A percentile compares a stretch with the other conserved stretches of the same genome.
These are phyloP conservation scores for Suricata suricatta DNA, from an alignment of 2,113 vertebrate genomes.

Conservation along the genomic window DNA sequence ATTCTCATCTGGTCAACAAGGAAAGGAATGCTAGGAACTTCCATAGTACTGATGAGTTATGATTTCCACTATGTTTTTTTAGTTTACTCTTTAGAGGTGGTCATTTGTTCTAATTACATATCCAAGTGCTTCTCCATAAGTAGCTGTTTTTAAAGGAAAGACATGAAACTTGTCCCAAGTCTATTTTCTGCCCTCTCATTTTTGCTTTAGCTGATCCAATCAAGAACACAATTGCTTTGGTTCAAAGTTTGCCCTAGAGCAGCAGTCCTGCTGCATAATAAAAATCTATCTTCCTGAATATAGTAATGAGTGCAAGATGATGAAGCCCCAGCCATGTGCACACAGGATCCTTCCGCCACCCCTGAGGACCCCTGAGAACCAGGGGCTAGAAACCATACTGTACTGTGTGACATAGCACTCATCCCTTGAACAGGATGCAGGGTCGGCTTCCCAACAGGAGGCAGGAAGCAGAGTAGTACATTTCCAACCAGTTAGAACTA, in stretches of 20 bases:
- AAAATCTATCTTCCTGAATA: slow-evolving; percentile 29
- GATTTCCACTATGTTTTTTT: not conserved
- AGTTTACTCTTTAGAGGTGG: not conserved
- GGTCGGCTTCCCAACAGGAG: not conserved
- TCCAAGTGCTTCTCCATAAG: not conserved
- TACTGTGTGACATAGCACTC: not conserved
- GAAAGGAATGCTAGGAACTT: not conserved
- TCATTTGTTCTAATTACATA: not conserved
- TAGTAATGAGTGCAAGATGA: slow-evolving; percentile 30
- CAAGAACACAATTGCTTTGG: slow-evolving; percentile 37
- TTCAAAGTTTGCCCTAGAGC: slow-evolving; percentile 51
- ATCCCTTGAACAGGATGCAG: not conserved
- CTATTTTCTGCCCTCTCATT: not conserved
- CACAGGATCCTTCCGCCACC: not conserved
- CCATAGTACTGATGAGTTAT: not conserved
- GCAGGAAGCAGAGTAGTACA: not conserved
- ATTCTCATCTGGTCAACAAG: not conserved
- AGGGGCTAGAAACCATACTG: not conserved
- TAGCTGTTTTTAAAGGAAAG: slow-evolving; percentile 8
- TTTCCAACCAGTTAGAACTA: not conserved
- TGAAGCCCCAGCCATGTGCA: slow-evolving; percentile 40
- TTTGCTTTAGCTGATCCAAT: slow-evolving; percentile 8
- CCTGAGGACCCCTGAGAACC: not conserved
- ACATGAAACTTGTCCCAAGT: not conserved
- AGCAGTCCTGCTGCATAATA: slow-evolving; percentile 43